phyloP scores from a whole-genome alignment of 2,888 invertebrate species.

The Rhagophthalmus giganteus region DNA sequence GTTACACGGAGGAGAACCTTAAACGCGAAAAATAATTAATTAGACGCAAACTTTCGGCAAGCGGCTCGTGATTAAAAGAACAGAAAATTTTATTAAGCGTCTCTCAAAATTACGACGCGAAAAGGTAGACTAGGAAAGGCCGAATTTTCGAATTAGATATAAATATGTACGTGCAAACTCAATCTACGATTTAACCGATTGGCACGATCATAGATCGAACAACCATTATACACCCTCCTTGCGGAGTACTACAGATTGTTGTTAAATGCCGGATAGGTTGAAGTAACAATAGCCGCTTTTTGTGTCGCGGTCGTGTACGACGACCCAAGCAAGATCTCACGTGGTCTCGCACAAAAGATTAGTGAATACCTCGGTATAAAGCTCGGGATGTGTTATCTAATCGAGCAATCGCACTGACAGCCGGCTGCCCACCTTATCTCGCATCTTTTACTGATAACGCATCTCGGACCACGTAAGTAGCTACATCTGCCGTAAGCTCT shows the following conservation, averaged over 20 bases:
- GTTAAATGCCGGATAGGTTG: slow-evolving; percentile 29
- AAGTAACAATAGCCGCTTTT: slow-evolving; percentile 37
- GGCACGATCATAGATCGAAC: slow-evolving; percentile 36
- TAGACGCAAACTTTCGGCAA: slow-evolving; percentile 20
- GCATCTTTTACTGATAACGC: slow-evolving; percentile 41
- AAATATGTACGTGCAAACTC: no score
- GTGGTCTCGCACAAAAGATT: slow-evolving; percentile 47
- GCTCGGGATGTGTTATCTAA: slow-evolving; percentile 46
- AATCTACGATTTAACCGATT: slow-evolving; percentile 38
- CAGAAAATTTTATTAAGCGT: no score
- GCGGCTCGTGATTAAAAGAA: no score
- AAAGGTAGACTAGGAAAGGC: no score
- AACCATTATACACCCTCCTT: slow-evolving; percentile 34
- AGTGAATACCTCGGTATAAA: slow-evolving; percentile 48
- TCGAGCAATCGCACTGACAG: slow-evolving; percentile 48
- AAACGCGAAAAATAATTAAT: slow-evolving; percentile 31
- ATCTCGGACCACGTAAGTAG: slow-evolving; percentile 44
- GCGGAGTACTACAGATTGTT: slow-evolving; percentile 32
- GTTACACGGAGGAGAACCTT: slow-evolving; percentile 13
- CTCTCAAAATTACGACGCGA: no score
- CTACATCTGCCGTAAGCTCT: slow-evolving; percentile 38
- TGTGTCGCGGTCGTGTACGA: slow-evolving; percentile 36
- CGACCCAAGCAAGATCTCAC: slow-evolving; percentile 38
- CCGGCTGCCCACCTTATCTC: slow-evolving; percentile 41
- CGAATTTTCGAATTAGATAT: no score